Conservation (phyloP, 2,888 invertebrate species). For the Cerastis leucographa region DNA sequence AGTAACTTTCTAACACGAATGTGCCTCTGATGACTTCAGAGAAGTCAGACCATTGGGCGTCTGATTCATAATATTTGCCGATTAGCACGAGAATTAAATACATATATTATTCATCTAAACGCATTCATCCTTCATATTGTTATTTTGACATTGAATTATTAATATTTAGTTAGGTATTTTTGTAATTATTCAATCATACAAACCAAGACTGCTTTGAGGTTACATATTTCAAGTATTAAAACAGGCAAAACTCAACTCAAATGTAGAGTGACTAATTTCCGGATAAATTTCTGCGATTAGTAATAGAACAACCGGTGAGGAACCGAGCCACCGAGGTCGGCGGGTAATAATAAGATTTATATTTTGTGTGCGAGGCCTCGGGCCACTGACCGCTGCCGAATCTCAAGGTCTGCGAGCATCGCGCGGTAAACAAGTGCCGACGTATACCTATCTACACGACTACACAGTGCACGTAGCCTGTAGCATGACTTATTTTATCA, state of each 20-base stretch:
- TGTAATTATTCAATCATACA: slow-evolving; percentile 30
- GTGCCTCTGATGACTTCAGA: slow-evolving; percentile 11
- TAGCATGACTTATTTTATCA: slow-evolving; percentile 59
- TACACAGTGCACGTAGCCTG: slow-evolving; percentile 44
- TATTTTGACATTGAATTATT: slow-evolving; percentile 44
- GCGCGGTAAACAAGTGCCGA: slow-evolving; percentile 87
- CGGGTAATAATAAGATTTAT: slow-evolving; percentile 82
- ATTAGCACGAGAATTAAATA: slow-evolving; percentile 3
- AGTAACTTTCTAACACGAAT: slow-evolving; percentile 13
- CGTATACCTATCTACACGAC: slow-evolving; percentile 65
- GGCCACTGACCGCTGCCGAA: slow-evolving; percentile 89
- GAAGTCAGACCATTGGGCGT: slow-evolving; percentile 15
- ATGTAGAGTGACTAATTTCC: slow-evolving; percentile 74
- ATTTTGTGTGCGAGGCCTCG: slow-evolving; percentile 78
- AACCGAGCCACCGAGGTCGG: slow-evolving; percentile 70
- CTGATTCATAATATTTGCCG: slow-evolving; percentile 22
- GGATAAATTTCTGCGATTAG: slow-evolving; percentile 75
- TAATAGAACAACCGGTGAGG: slow-evolving; percentile 72
- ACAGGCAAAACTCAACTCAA: slow-evolving; percentile 47
- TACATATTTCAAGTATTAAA: slow-evolving; percentile 34
- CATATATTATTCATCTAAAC: slow-evolving; percentile 15
- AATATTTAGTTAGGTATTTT: slow-evolving; percentile 3
- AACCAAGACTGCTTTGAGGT: slow-evolving; percentile 22
- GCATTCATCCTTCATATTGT: slow-evolving; percentile 20
- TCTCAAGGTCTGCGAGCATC: slow-evolving; percentile 88